phyloP scores from a whole-genome alignment of 1,140 invertebrate genomes.

The Berghia stephanieae region DNA sequence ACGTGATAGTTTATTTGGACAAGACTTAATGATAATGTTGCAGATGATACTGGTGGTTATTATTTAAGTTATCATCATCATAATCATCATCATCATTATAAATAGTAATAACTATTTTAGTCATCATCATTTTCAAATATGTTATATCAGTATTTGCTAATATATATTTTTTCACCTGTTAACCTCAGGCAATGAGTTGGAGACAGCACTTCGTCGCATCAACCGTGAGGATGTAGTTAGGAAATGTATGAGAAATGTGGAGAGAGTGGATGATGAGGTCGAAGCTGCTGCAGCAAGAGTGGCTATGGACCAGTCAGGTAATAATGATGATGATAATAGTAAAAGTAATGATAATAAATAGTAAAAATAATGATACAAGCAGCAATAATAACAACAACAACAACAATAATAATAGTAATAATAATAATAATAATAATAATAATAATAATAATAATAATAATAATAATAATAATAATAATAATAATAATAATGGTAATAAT shows the following conservation, averaged over 20 bases:
- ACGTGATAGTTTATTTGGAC: too few relatives aligned
- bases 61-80: too few relatives aligned
- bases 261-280: slow-evolving; percentile 81
- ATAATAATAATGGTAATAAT: not conserved
- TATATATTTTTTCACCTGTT: too few relatives aligned
- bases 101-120: too few relatives aligned
- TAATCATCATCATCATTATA: too few relatives aligned
- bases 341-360: slow-evolving; percentile 4
- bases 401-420: not conserved
- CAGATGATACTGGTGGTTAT: too few relatives aligned
- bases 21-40: too few relatives aligned
- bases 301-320: slow-evolving; percentile 77
- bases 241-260: slow-evolving; percentile 87
- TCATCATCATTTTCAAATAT: too few relatives aligned
- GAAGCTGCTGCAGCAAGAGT: slow-evolving; percentile 82
- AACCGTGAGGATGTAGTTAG: slow-evolving; percentile 91
- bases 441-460: not conserved
- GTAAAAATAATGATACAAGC: not conserved
- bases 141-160: too few relatives aligned
- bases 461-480: not conserved
- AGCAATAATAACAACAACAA: not conserved
- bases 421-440: not conserved
- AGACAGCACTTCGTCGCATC: slow-evolving; percentile 87
- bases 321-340: too few relatives aligned
- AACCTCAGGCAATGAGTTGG: slow-evolving; percentile 79